A percentile compares a stretch with the other conserved stretches of the same genome.
These are phyloP conservation scores for Meloidogyne hapla DNA, from an alignment of 1,140 invertebrate species.

Conservation along the genomic window DNA sequence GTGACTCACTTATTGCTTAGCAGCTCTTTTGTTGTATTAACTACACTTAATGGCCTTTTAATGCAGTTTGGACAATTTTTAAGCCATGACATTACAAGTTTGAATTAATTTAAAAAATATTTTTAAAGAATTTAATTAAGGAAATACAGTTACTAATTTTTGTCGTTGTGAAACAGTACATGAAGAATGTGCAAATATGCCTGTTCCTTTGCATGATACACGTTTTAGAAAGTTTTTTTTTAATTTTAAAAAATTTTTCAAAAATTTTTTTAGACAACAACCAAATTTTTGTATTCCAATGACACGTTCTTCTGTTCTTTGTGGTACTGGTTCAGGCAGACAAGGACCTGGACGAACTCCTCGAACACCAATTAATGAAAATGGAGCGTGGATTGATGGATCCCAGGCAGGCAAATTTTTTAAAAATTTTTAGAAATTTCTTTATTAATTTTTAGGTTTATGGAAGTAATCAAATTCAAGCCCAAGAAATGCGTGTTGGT, in stretches of 20 bases:
- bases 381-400: constrained; percentile 49
- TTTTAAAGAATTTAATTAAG: background rate
- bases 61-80: constrained; percentile 52
- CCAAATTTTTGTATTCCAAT: constrained; percentile 45
- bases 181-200: constrained; percentile 41
- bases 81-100: constrained; percentile 46
- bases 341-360: constrained; percentile 30
- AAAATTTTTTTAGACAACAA: background rate
- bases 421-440: background rate
- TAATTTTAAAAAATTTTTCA: background rate
- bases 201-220: constrained; percentile 39
- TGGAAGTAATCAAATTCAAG: constrained; percentile 28
- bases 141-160: constrained; percentile 18
- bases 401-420: constrained; percentile 34
- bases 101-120: background rate
- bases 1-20: constrained; percentile 41
- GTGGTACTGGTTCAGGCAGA: constrained; percentile 36
- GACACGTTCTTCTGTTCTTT: constrained; percentile 40
- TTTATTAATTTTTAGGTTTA: constrained; percentile 13
- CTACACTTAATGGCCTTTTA: constrained; percentile 34
- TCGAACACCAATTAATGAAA: constrained; percentile 47
- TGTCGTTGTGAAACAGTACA: constrained; percentile 13
- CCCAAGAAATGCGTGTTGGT: constrained; percentile 33
- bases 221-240: constrained; percentile 19
- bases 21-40: constrained; percentile 16